These are phyloP conservation scores for Solenodon paradoxus DNA, from an alignment of 2,113 vertebrate genomes.

Conservation along the genomic window DNA sequence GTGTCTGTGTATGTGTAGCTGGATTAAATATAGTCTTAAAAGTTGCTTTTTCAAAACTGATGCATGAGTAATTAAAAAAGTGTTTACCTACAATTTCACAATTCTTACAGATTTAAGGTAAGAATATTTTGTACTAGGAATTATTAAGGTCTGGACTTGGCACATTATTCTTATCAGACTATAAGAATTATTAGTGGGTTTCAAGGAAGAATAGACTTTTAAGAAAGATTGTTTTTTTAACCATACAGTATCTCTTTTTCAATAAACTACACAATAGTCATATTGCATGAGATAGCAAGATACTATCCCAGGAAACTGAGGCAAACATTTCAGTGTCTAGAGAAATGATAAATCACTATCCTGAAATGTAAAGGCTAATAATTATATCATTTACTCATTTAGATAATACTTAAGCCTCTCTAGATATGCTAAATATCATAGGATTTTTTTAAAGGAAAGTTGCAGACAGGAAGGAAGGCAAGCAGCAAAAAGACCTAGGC, in stretches of 20 bases:
- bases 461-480: too few relatives aligned
- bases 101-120: neutral
- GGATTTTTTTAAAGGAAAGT: neutral
- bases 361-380: neutral
- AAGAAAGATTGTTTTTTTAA: conserved; percentile 9
- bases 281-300: neutral
- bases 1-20: neutral
- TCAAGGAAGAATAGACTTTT: neutral
- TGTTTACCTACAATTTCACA: neutral
- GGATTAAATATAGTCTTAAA: neutral
- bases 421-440: neutral
- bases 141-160: neutral
- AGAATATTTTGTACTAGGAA: neutral
- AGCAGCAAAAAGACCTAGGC: too few relatives aligned
- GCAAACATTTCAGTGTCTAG: neutral
- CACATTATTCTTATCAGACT: conserved; percentile 11
- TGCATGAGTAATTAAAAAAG: neutral
- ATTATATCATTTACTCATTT: neutral
- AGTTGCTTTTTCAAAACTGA: neutral
- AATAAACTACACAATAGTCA: neutral
- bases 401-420: neutral
- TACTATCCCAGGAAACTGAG: neutral
- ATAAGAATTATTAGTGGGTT: neutral
- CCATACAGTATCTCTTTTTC: neutral
- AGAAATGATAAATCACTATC: conserved; percentile 7